Evolutionary conservation across 1,140 invertebrate species (phyloP).

Genomic region (Forficula auricularia): DNA sequence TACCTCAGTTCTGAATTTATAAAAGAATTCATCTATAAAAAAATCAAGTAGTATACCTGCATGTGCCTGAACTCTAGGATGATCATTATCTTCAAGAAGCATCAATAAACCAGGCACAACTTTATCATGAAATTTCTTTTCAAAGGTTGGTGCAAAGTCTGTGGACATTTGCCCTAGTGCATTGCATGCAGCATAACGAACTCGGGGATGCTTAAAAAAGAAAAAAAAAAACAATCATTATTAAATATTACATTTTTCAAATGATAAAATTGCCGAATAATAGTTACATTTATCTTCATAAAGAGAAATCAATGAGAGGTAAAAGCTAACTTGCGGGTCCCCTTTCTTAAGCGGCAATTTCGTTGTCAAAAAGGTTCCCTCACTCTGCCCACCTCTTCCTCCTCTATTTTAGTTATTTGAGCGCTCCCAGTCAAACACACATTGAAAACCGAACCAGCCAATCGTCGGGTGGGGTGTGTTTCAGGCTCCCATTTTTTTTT

Average conservation of each 20-base stretch:
- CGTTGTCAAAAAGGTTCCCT: no score
- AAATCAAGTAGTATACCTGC: slow-evolving; percentile 47
- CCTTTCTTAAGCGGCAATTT: no score
- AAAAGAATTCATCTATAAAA: no score
- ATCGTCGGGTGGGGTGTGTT: no score
- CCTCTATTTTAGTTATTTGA: no score
- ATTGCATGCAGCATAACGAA: slow-evolving; percentile 94
- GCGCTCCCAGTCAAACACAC: no score
- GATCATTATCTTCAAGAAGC: slow-evolving; percentile 78
- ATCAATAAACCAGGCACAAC: slow-evolving; percentile 79
- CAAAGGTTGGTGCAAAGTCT: slow-evolving; percentile 90
- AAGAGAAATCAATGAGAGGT: no score
- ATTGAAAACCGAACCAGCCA: no score
- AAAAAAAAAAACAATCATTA: slow-evolving; percentile 11
- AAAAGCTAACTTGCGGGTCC: no score
- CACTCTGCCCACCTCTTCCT: no score
- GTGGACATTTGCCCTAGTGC: slow-evolving; percentile 98
- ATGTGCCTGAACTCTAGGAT: slow-evolving; percentile 87
- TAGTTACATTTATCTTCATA: not conserved
- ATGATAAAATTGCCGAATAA: slow-evolving; percentile 1
- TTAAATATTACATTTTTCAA: slow-evolving; percentile 11
- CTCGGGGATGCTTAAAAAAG: slow-evolving; percentile 62
- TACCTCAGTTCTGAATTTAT: no score
- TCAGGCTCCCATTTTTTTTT: no score
- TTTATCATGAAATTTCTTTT: slow-evolving; percentile 93